Base-by-base conservation (phyloP, 2,888 invertebrate genomes). In the Gasteruption jaculator region DNA sequence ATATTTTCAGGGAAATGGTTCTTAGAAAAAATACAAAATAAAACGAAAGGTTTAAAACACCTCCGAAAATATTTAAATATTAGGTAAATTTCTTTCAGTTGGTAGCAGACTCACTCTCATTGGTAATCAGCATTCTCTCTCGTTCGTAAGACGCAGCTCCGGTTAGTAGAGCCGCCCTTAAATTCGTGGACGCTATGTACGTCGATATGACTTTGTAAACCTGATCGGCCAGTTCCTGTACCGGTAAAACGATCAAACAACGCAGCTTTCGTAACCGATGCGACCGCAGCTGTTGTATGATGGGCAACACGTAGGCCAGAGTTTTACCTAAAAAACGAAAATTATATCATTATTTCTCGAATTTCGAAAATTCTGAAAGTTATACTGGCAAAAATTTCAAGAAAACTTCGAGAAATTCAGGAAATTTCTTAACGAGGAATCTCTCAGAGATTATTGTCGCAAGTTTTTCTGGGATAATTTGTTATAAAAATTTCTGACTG, bases 241-340 rank as follows among this genome's bases (percentile, higher is more conserved):
- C 94, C 1, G 97, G 97, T 43, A 96, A 74, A 16, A 97, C 86
- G n/a, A 94, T 80, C 43, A 99, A 71, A 12, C 93, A 94, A 53
- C 90, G 76, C 18, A 91, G 76, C 62, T 80, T 78, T 37, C 79
- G 78, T 3, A 82, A 79, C 19, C 83, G 73, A 44, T 82, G 74
- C 37, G 73, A 68, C 59, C 78, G 76, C 46, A 90, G 63, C 39
- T 79, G 71, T 77, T 85, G 69, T 24, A 96, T 74, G 32, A 96
- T 82, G 5, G 97, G 97, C 47, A 97, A 72, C 33, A 90, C 91
- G 79, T 91, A 97, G 3, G 94, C 86, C 43, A 97, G 72, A 1
- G 97, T 97, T 76, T 97, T 97, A 7, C 67, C 67, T 67, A 7
- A 4, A 34, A 48, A 26, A 36, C 24, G 27, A 40, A 20, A 26